These are phyloP conservation scores for Distichodus sexfasciatus DNA, from an alignment of 2,797 vertebrate species.

Conservation along the genomic window DNA sequence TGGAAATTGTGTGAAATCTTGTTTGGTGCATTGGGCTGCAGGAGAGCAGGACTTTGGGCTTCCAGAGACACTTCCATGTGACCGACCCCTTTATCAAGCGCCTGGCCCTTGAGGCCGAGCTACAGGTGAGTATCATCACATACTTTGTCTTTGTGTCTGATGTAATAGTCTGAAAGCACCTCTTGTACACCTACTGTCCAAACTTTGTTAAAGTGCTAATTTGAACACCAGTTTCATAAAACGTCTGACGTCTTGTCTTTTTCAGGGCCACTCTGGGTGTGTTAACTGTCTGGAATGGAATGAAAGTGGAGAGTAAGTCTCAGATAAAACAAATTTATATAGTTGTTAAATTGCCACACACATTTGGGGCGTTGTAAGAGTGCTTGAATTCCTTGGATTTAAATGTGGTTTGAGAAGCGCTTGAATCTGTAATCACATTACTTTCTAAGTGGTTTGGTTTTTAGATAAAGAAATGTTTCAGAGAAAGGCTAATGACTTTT, in stretches of 20 bases:
- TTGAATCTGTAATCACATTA: too few relatives aligned
- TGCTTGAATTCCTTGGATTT: too few relatives aligned
- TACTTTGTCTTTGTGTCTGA: background rate
- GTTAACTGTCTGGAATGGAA: constrained; percentile 99
- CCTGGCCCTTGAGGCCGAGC: constrained; percentile 92
- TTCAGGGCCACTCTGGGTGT: constrained; percentile 96
- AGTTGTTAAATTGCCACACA: background rate
- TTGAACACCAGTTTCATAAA: background rate
- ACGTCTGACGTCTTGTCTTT: background rate
- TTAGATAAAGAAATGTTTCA: too few relatives aligned
- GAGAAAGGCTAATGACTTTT: too few relatives aligned
- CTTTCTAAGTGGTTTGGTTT: too few relatives aligned
- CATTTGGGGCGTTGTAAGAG: too few relatives aligned
- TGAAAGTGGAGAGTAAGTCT: constrained; percentile 95
- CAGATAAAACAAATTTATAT: background rate
- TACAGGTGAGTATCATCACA: constrained; percentile 78
- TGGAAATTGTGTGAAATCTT: background rate
- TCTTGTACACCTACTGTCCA: background rate
- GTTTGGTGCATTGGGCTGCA: constrained; percentile 56
- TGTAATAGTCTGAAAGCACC: background rate
- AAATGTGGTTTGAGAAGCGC: too few relatives aligned
- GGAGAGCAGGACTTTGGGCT: constrained; percentile 87
- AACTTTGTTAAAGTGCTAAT: too few relatives aligned
- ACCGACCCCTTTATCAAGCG: constrained; percentile 95
- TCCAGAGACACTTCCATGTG: constrained; percentile 91